Evolutionary conservation across 2,888 invertebrate genomes (phyloP), one percentile per base, ranked within the genome.

Genomic region (Capitulum mitella): DNA sequence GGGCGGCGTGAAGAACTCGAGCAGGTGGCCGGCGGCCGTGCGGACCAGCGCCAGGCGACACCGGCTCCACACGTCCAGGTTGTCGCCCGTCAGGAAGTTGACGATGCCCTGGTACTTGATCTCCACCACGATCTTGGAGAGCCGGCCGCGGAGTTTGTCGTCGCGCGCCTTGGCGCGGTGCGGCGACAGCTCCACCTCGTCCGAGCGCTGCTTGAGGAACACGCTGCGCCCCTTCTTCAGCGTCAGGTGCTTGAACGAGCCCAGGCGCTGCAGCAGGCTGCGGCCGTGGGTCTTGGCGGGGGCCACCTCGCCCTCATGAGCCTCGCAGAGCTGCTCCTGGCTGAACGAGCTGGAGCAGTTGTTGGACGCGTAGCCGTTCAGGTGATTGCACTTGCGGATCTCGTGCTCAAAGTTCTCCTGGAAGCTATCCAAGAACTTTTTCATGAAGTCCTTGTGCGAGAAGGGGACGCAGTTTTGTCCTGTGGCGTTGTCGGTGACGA

Each of bases 21-120:
- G 87, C 91, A 95, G 95, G 84, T 95, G 96, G 64, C 97, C 97
- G 79, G 94, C 96, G 40, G 93, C 93, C 40, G 96, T 95, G 86
- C 95, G 95, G 16, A 97, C 93, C 79, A 98, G 87, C 0, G 94
- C 94, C 83, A 98, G 87, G 83, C 95, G 90, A 85, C 97, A 97
- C 85, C 92, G 93, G 85, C 97, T 97, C 97, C 97, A 98, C 86
- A 94, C 90, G 86, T 96, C 96, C 79, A 93, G 87, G 85, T 95
- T 95, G 85, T 97, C 97, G 0, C 95, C 95, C 80, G 94, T 93
- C 82, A 97, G 88, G 87, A 95, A 95, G 87, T 94, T 94, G 16
- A 97, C 96, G 83, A 93, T 90, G 19, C 97, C 97, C 85, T 98
- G 97, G 84, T 97, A 97, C 78, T 94, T 90, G 86, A 95, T 94